These are phyloP conservation scores for Athalia circularis DNA, from an alignment of 2,888 invertebrate genomes.

Conservation along the genomic window DNA sequence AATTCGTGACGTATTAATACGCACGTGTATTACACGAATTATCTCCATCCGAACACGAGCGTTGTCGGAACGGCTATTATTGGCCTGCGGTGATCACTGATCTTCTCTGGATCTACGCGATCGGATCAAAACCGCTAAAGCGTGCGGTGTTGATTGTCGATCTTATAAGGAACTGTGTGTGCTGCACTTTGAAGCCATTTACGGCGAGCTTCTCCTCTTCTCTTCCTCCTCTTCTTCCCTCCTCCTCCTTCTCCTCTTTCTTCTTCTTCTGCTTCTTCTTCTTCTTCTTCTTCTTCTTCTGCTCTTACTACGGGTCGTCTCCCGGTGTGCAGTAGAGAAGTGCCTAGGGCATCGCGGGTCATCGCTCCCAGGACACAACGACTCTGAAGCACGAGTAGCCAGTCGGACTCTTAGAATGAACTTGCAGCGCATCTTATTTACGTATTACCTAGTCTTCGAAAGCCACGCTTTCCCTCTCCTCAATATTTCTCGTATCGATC, in stretches of 20 bases:
- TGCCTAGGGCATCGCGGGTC: slow-evolving; percentile 53
- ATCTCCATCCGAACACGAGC: too few species aligned
- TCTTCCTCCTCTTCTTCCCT: slow-evolving; percentile 21
- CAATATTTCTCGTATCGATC: not conserved
- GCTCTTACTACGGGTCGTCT: slow-evolving; percentile 46
- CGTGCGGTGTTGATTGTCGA: slow-evolving; percentile 28
- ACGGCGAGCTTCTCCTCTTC: slow-evolving; percentile 45
- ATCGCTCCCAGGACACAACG: slow-evolving; percentile 62
- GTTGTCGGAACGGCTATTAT: too few species aligned
- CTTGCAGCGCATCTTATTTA: not conserved
- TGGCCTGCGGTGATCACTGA: not conserved
- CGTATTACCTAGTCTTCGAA: slow-evolving; percentile 2
- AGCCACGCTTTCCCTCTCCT: not conserved
- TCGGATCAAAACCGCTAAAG: slow-evolving; percentile 27
- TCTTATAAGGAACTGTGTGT: slow-evolving; percentile 35
- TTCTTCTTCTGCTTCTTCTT: not conserved
- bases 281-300: slow-evolving; percentile 46
- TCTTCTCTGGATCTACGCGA: not conserved
- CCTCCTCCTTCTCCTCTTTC: slow-evolving; percentile 10
- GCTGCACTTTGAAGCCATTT: slow-evolving; percentile 46
- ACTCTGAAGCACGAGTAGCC: slow-evolving; percentile 50
- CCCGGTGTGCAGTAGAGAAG: slow-evolving; percentile 47
- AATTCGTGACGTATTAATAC: too few species aligned
- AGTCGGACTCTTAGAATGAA: slow-evolving; percentile 26
- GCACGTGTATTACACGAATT: too few species aligned